Percentiles rank a stretch among this genome's conserved stretches.
phyloP scores from a whole-genome alignment of 2,113 vertebrate genomes.

The Craseonycteris thonglongyai region DNA sequence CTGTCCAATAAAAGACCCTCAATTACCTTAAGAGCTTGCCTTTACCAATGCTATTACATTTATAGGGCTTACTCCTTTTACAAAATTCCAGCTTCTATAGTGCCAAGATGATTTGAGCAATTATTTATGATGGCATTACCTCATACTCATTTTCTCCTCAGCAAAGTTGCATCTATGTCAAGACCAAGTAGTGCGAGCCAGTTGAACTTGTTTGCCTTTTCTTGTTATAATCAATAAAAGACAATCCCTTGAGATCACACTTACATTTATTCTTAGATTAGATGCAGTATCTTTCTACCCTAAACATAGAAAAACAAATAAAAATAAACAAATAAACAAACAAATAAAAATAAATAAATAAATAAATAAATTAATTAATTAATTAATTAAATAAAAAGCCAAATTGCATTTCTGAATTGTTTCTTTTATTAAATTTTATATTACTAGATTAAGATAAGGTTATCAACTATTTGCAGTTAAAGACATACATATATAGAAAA shows the following conservation, averaged over 20 bases:
- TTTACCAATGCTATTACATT: slow-evolving; percentile 69
- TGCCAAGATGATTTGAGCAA: slow-evolving; percentile 65
- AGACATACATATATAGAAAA: neutral
- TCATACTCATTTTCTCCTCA: slow-evolving; percentile 74
- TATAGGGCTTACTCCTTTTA: slow-evolving; percentile 59
- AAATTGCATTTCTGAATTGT: neutral
- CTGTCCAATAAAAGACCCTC: slow-evolving; percentile 72
- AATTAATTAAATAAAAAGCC: no score
- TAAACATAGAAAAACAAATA: neutral
- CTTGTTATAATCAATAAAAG: slow-evolving; percentile 64
- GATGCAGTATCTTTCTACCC: slow-evolving; percentile 17
- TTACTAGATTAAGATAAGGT: neutral
- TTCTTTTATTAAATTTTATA: neutral
- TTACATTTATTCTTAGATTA: slow-evolving; percentile 22
- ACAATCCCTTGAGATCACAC: neutral
- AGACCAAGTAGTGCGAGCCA: slow-evolving; percentile 51
- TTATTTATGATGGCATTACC: slow-evolving; percentile 81
- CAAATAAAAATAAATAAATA: neutral
- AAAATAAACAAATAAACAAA: neutral
- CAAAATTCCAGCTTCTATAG: slow-evolving; percentile 62
- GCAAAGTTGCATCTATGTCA: slow-evolving; percentile 62
- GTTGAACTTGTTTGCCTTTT: slow-evolving; percentile 36
- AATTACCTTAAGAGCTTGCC: slow-evolving; percentile 76
- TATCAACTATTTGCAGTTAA: neutral
- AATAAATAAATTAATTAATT: no score